A percentile compares a stretch with the other conserved stretches of the same genome.
Conservation (phyloP, 2,888 invertebrate species). For the Linnaemya vulpina region DNA sequence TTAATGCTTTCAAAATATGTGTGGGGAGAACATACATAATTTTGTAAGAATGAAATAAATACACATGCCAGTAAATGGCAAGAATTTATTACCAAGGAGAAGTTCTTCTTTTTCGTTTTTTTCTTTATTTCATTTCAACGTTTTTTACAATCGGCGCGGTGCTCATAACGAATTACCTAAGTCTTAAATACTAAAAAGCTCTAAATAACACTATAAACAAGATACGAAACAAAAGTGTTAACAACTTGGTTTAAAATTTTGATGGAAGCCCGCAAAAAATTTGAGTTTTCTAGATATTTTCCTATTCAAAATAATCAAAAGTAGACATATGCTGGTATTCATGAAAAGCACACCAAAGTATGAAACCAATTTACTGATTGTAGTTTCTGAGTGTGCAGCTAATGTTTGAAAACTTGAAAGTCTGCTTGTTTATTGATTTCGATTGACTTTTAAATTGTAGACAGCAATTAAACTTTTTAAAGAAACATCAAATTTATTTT, state of each 20-base stretch:
- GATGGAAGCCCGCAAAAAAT: too few relatives aligned
- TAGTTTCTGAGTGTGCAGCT: neutral
- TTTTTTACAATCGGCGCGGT: neutral
- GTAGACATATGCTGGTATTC: neutral
- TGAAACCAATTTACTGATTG: constrained; percentile 10
- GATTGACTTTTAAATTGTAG: constrained; percentile 15
- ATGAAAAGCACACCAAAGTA: neutral
- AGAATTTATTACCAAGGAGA: constrained; percentile 42
- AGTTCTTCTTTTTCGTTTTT: constrained; percentile 6
- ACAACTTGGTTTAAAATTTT: too few relatives aligned
- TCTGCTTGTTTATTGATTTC: constrained; percentile 29
- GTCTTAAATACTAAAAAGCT: neutral
- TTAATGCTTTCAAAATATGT: constrained; percentile 53
- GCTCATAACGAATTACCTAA: neutral
- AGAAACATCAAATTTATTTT: neutral
- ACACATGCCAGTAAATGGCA: constrained; percentile 34
- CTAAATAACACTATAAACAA: neutral
- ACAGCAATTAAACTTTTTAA: neutral
- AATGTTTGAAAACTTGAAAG: neutral
- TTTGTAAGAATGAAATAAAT: constrained; percentile 27
- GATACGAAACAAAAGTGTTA: too few relatives aligned
- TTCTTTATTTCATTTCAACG: neutral
- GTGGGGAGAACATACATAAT: constrained; percentile 53
- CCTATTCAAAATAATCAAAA: neutral
- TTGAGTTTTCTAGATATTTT: too few relatives aligned